Evolutionary conservation across 1,140 invertebrate species (phyloP), one percentile per base, ranked within the genome.

Genomic region (Anastrepha obliqua): DNA sequence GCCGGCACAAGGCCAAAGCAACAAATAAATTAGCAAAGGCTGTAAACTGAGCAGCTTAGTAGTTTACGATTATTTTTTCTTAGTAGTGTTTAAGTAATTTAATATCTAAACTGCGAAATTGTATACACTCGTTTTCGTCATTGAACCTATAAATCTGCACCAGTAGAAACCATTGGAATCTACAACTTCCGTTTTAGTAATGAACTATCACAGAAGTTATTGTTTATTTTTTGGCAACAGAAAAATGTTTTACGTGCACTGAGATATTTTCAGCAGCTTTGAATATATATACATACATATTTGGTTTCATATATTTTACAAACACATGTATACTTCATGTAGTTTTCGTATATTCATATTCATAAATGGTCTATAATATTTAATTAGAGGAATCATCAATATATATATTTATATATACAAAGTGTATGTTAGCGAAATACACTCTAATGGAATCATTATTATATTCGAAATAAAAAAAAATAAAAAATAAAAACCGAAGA

Each of bases 1-100:
- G 44, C 89, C 91, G 70, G 91, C 92, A 8, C 91, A 93, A 78
- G 89, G 88, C 60, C 88, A 87, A 39, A 55, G 74, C 60, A 85
- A 64, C 74, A 86, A 62, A 85, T 88, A 85, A 88, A 78, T 51
- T 42, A 13, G 13, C 44, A 74, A n/a, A 2, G 17, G 67, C 51
- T 59, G 78, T 39, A 44, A 17, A 74, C 5, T 47, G 2, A 11
- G 42, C 42, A 13, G 47, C 74, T 58, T 55, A 47, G 20, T 2
- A 20, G 20, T 81, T 55, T 3, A 81, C 9, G 3, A 74, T 74
- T 74, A n/a, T 29, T 29, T 29, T 29, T 29, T 1, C 44, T 51
- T 8, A 55, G 5, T 39, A 81, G 20, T 55, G n/a, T 51, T 29
- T 81, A 58, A 29, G n/a, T 51, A 29, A 29, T 29, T 29, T 29